Base-by-base conservation (phyloP, 2,113 vertebrate genomes). In the Carettochelys insculpta region DNA sequence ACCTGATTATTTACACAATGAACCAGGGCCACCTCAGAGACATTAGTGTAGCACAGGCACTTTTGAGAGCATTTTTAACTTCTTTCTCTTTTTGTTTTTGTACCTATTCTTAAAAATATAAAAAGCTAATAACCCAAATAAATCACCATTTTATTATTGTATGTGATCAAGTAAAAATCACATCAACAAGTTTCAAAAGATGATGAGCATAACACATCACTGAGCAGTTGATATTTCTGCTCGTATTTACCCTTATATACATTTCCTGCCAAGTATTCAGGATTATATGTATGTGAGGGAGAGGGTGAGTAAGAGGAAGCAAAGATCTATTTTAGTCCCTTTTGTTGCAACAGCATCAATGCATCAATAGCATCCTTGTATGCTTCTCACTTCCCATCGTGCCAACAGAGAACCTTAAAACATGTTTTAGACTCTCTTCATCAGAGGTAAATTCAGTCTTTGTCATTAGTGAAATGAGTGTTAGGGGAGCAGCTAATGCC, bases 121-220 rank as follows among this genome's bases (percentile, higher is more conserved):
- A 92, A 90, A 87, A 92, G 50, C 41, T 77, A 54, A 51, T 88
- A 58, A 89, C 29, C 73, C 71, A 78, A 86, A 65, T 31, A 83
- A 83, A 77, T 79, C 1, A 14, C n/a, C 86, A 61, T 90, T 8
- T 89, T 87, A 20, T 54, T 5, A 7, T 84, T 91, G 81, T 41
- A 9, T 45, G 2, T 50, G 45, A 71, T 51, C 0, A 0, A 87
- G 29, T n/a, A 85, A 77, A 68, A 53, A 53, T 87, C 77, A 83
- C 85, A 24, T 54, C 53, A 27, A 19, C 14, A 3, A 77, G 4
- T 80, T 85, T 7, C 9, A 20, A 5, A 38, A 68, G n/a, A 68
- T 82, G 82, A 90, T 50, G 53, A 94, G 56, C 54, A 91, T 84
- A 86, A 27, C 0, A 0, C 34, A 71, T 3, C 82, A 24, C 80